Evolutionary conservation across 1,140 invertebrate genomes (phyloP).

Genomic region (Calycopis cecrops): DNA sequence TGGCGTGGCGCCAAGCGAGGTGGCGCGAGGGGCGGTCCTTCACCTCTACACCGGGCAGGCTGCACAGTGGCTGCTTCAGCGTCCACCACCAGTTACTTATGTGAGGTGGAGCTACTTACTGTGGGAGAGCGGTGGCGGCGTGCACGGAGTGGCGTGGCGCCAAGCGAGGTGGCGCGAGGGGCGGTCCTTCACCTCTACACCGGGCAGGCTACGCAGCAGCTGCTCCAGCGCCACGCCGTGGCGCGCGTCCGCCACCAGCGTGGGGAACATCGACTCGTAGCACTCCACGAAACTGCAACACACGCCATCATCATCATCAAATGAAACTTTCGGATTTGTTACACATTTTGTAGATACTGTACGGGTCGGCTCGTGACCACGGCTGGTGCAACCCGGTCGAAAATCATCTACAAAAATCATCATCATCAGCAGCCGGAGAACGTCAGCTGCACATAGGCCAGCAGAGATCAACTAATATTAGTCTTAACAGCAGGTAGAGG

Average conservation of each 20-base stretch:
- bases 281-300: conserved; percentile 83
- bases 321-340: no score
- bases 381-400: no score
- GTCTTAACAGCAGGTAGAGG: no score
- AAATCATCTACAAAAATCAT: no score
- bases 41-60: conserved; percentile 78
- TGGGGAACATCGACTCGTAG: conserved; percentile 83
- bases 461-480: no score
- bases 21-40: conserved; percentile 54
- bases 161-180: conserved; percentile 54
- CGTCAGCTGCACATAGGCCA: no score
- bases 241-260: conserved; percentile 69
- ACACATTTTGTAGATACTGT: no score
- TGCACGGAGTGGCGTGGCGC: conserved; percentile 22
- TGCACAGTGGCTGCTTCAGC: conserved; percentile 87
- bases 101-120: conserved; percentile 40
- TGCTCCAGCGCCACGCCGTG: conserved; percentile 88
- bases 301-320: background rate
- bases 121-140: conserved; percentile 28
- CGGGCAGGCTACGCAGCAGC: conserved; percentile 83
- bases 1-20: conserved; percentile 36
- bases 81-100: conserved; percentile 73
- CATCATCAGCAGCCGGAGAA: no score
- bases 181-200: conserved; percentile 67
- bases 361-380: no score